Evolutionary conservation across 2,888 invertebrate species (phyloP), one percentile per base, ranked within the genome.

Genomic region (Yponomeuta cagnagella): DNA sequence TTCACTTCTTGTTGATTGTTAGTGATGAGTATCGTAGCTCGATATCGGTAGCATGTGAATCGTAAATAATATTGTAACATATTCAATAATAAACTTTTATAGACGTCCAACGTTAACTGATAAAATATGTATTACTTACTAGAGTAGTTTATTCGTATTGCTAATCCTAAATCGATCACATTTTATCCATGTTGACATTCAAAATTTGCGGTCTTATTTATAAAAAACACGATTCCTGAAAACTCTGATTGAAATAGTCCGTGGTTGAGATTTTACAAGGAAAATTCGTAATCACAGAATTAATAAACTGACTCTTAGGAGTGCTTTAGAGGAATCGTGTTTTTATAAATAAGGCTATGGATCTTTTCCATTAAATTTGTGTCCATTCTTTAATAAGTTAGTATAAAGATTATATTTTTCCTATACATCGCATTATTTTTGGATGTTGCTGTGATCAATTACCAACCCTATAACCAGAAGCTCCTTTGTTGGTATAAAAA

Each of bases 31-130:
- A 5, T 5, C 5, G 2, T 23, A 23, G 23, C 23, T 23, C 23
- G 23, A 0, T 23, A 23, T 23, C 23, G 23, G 23, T 23, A 23
- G 23, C 23, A 23, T 0, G 43, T 8, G 43, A 43, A 43, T 43
- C 9, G 6, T 43, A 8, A 8, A 43, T 43, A 43, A 43, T 8
- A 43, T 43, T 43, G 52, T 58, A 0, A 58, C 52, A 8, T 58
- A 58, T 9, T 5, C 12, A 58, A 15, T 15, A 58, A 58, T 58
- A 15, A 58, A 15, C 15, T 58, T 12, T 58, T 58, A 58, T 58
- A 58, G 15, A 58, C 52, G 52, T 58, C 52, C 52, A 58, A 58
- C 52, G 52, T 58, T 58, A 58, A 58, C 52, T 58, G 52, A 58
- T 12, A 58, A 58, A 58, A 12, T 58, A 2, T 58, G 12, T 9